Percentiles rank a stretch among this genome's conserved stretches.
Evolutionary conservation across 2,888 invertebrate genomes (phyloP).

Genomic region (Parnassius orleans): DNA sequence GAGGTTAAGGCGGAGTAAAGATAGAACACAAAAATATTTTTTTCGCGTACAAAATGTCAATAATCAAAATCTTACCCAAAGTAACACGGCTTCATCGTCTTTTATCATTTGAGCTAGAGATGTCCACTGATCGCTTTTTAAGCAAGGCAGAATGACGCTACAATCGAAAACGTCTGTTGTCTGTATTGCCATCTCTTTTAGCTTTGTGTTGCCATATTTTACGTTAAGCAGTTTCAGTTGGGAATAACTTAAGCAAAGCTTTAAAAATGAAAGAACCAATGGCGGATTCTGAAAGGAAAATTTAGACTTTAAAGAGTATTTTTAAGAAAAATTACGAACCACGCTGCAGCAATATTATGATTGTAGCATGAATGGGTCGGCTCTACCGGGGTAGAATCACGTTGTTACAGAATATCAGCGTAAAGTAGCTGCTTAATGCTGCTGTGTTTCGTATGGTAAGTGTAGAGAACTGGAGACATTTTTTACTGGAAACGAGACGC

Average conservation of each 20-base stretch:
- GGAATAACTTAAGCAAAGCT: constrained; percentile 54
- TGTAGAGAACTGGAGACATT: too few relatives aligned
- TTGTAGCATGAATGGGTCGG: too few relatives aligned
- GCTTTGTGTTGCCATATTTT: constrained; percentile 62
- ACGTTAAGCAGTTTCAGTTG: constrained; percentile 65
- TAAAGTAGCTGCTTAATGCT: too few relatives aligned
- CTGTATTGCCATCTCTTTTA: constrained; percentile 35
- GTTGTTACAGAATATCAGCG: too few relatives aligned
- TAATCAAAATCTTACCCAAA: constrained; percentile 48
- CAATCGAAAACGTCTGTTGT: constrained; percentile 50
- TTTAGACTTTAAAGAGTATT: not conserved
- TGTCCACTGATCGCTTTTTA: constrained; percentile 57
- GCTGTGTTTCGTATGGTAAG: too few relatives aligned
- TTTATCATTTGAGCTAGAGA: constrained; percentile 43
- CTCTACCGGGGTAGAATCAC: too few relatives aligned
- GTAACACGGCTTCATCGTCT: constrained; percentile 43
- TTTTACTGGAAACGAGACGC: too few relatives aligned
- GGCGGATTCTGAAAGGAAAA: constrained; percentile 56
- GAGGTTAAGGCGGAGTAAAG: too few relatives aligned
- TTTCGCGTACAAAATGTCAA: too few relatives aligned
- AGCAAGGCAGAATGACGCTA: constrained; percentile 55
- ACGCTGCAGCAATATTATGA: too few relatives aligned
- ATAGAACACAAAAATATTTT: too few relatives aligned
- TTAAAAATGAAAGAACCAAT: constrained; percentile 52
- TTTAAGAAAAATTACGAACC: too few relatives aligned